Evolutionary conservation across 1,140 invertebrate genomes (phyloP), one percentile per base, ranked within the genome.

Genomic region (Lepidurus arcticus): DNA sequence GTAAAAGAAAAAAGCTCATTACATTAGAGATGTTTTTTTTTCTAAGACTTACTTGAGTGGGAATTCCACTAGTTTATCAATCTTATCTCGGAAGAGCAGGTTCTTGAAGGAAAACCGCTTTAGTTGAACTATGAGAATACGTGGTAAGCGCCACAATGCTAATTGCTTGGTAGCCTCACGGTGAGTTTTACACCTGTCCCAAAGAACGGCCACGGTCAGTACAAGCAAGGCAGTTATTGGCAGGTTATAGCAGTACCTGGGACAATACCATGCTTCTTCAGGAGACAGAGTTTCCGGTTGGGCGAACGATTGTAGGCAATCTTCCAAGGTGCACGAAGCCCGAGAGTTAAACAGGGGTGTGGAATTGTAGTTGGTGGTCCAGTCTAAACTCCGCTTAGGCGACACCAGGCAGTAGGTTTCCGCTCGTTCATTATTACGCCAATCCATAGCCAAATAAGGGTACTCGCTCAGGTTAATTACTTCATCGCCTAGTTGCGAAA

Each of bases 281-380:
- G 85, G 85, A 53, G 83, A 85, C 74, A 89, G 82, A 34, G 85
- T 82, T 83, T 89, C 88, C 10, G 88, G 87, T 81, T 89, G 86
- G 16, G 86, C 88, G 81, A 89, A 88, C 73, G 88, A 80, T 16
- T 85, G 83, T 34, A 89, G 81, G 82, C 88, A 89, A 16, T 88
- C 85, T 34, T 86, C 81, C 45, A 89, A 82, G 11, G 82, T 85
- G n/a, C 84, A 83, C 16, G 84, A 82, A 73, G 77, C 77, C 43
- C 53, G 79, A 16, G 74, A 73, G 80, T 80, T 45, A 81, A 78
- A 80, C 5, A 42, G 73, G 26, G 16, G 6, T 7, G 73, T 34
- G 7, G 45, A 65, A 9, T 76, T 65, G 11, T 45, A 76, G 44
- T 76, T 75, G 16, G 53, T 16, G 8, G n/a, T 21, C 53, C 53